Percentiles rank a stretch among this genome's conserved stretches.
Evolutionary conservation across 2,888 invertebrate genomes (phyloP).

Genomic region (Pedicia rivosa): DNA sequence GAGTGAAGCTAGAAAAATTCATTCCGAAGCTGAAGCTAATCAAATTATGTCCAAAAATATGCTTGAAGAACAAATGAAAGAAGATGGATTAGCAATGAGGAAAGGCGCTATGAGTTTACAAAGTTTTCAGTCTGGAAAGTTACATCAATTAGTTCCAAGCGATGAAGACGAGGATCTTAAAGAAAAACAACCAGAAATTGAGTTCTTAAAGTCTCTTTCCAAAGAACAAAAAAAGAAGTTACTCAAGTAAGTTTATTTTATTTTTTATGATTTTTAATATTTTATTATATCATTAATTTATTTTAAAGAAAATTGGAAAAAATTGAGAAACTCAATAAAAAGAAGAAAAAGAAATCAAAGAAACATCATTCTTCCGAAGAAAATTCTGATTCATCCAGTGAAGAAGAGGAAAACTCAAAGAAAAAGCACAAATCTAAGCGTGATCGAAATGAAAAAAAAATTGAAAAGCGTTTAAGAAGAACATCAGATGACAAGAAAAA

Average conservation of each 20-base stretch:
- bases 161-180: slow-evolving; percentile 33
- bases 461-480: too few relatives aligned
- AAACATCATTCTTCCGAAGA: too few relatives aligned
- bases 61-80: slow-evolving; percentile 80
- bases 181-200: slow-evolving; percentile 56
- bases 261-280: slow-evolving; percentile 5
- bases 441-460: too few relatives aligned
- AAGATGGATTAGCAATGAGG: slow-evolving; percentile 81
- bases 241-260: slow-evolving; percentile 43
- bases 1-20: slow-evolving; percentile 62
- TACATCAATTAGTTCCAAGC: slow-evolving; percentile 43
- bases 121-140: slow-evolving; percentile 37
- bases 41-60: slow-evolving; percentile 45
- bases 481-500: too few relatives aligned
- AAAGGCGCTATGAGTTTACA: slow-evolving; percentile 47
- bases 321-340: slow-evolving; percentile 35
- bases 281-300: not conserved
- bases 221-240: slow-evolving; percentile 82
- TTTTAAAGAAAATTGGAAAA: slow-evolving; percentile 47
- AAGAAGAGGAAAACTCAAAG: too few relatives aligned
- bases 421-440: too few relatives aligned
- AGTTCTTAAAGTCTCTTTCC: slow-evolving; percentile 68
- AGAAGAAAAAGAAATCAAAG: slow-evolving; percentile 21
- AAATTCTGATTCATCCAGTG: too few relatives aligned
- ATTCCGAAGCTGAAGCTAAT: slow-evolving; percentile 44